Base-by-base conservation (phyloP, 2,888 invertebrate genomes). In the Micropterix aruncella region DNA sequence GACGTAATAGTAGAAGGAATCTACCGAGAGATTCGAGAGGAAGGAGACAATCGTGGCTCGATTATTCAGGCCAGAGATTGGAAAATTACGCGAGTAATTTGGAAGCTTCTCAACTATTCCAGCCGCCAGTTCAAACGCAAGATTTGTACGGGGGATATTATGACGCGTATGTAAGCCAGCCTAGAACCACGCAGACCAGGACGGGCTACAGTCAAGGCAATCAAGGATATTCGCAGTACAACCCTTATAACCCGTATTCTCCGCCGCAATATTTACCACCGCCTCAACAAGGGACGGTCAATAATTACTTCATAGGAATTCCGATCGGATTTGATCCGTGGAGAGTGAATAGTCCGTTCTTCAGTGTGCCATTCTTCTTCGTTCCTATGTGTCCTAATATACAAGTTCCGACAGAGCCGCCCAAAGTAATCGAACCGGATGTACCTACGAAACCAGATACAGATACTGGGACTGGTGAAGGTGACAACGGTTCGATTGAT, bases 401-500 rank as follows among this genome's bases (percentile, higher is more conserved):
- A 7, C 27, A 27, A 27, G 27, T 12, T 27, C 7, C 12, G 27
- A 5, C 27, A 27, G 12, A 5, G 5, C 27, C 27, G 27, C 7
- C 5, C 5, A 5, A 5, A 27, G 12, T 12, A 27, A 27, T 12
- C 12, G 7, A 5, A 27, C 5, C 27, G 27, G 27, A 7, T 5
- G 5, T 12, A 7, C 27, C 27, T 5, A 27, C 27, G 5, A 7
- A 7, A 27, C 27, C 27, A 7, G 18, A 44, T 46, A 52, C 48
- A 14, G 50, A 49, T 7, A 51, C 52, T 19, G 44, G 50, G 16
- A 60, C 62, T 27, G 60, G 62, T 2, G 56, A 48, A 1, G 54
- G 60, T 55, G 60, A 63, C n/a, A 63, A 64, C 38, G 27, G 53
- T 0, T 62, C 60, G 43, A 61, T 60, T 48, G 63, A 61, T 48